These are phyloP conservation scores for Aspiorhynchus laticeps DNA, from an alignment of 2,113 vertebrate genomes.

Conservation along the genomic window DNA sequence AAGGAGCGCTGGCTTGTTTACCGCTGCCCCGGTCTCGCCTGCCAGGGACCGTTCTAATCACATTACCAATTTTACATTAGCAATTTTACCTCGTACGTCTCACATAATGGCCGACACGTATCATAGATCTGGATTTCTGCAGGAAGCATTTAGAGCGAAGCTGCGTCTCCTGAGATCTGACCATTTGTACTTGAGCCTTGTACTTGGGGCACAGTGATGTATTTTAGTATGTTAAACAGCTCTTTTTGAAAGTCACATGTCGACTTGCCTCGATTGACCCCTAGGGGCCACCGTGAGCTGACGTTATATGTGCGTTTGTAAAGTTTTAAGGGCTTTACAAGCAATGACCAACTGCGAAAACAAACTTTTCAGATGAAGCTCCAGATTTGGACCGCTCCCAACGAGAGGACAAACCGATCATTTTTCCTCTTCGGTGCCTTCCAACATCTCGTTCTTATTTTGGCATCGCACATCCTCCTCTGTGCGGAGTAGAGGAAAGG, in stretches of 20 bases:
- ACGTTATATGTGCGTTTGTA: background rate
- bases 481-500: conserved; percentile 53
- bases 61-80: conserved; percentile 56
- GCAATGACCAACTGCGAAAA: conserved; percentile 15
- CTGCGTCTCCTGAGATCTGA: conserved; percentile 21
- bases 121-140: conserved; percentile 46
- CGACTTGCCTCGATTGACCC: background rate
- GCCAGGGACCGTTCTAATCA: conserved; percentile 54
- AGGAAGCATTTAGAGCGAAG: conserved; percentile 20
- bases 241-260: conserved; percentile 13
- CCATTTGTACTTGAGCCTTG: conserved; percentile 8
- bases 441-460: conserved; percentile 54
- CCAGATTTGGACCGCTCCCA: conserved; percentile 28
- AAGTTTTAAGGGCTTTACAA: background rate
- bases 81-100: conserved; percentile 51
- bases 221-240: conserved; percentile 15
- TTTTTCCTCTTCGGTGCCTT: conserved; percentile 47
- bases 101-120: conserved; percentile 26
- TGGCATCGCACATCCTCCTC: conserved; percentile 57
- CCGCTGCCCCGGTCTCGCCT: conserved; percentile 46
- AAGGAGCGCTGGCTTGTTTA: conserved; percentile 57
- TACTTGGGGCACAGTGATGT: background rate
- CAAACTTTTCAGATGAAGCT: conserved; percentile 40
- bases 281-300: background rate
- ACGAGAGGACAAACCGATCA: conserved; percentile 43